phyloP scores from a whole-genome alignment of 92 coral and sea anemone species.

The Ricordea florida region DNA sequence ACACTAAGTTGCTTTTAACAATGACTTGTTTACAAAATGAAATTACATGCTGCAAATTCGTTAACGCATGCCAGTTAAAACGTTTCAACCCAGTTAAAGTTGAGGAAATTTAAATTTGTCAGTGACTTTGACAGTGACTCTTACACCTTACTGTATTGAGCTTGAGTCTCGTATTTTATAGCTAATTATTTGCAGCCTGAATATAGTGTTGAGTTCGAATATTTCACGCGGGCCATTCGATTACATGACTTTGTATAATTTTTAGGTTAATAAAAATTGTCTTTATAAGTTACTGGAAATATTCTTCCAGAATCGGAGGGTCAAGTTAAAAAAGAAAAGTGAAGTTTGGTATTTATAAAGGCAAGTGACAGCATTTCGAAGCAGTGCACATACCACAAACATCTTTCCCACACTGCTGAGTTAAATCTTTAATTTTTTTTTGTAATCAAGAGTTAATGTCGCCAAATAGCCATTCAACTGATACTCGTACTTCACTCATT shows the following conservation, averaged over 20 bases:
- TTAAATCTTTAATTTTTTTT: too few relatives aligned
- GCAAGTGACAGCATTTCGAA: conserved; percentile 7
- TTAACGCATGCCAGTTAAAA: conserved; percentile 7
- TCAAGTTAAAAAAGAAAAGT: background rate
- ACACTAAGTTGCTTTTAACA: too few relatives aligned
- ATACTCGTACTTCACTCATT: background rate
- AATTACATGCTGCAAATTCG: too few relatives aligned
- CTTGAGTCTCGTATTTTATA: background rate
- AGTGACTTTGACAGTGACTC: conserved; percentile 1
- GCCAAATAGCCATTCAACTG: background rate
- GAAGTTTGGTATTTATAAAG: background rate
- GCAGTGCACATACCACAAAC: background rate
- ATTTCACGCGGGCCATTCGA: background rate
- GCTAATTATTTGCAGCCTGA: conserved; percentile 2
- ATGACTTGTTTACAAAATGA: too few relatives aligned
- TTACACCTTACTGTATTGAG: conserved; percentile 3
- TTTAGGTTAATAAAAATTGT: conserved; percentile 5
- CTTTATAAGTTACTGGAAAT: too few relatives aligned
- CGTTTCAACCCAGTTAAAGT: conserved; percentile 7
- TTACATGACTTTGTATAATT: background rate
- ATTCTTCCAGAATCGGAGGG: too few relatives aligned
- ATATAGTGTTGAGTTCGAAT: conserved; percentile 2
- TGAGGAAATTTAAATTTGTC: conserved; percentile 3
- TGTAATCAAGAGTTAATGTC: background rate
- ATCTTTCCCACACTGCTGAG: too few relatives aligned